Evolutionary conservation across 2,113 vertebrate genomes (phyloP).

Genomic region (Heterocephalus glaber): DNA sequence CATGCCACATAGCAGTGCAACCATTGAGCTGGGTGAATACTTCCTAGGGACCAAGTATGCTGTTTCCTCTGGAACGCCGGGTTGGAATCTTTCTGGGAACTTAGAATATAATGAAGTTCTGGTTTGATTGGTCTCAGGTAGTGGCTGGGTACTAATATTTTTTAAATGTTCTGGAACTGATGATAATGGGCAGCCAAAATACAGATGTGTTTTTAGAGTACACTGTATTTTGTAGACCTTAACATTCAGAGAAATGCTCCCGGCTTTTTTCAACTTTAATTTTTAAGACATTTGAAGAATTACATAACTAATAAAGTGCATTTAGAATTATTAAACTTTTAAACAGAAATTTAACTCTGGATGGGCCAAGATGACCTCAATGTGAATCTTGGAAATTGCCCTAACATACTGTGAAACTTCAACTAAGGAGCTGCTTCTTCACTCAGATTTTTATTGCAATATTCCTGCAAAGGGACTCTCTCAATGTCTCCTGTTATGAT

Average conservation of each 20-base stretch:
- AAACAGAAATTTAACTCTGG: not conserved
- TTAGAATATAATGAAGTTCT: not conserved
- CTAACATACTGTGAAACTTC: not conserved
- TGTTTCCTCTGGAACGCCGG: not conserved
- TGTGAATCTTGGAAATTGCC: not conserved
- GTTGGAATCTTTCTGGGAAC: not conserved
- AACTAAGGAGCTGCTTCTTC: not conserved
- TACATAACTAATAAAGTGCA: conserved; percentile 14
- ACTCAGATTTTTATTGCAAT: not conserved
- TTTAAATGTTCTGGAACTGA: not conserved
- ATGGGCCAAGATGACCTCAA: not conserved
- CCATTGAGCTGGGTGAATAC: not conserved
- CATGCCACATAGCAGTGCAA: rapidly evolving
- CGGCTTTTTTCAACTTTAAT: not conserved
- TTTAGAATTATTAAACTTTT: not conserved
- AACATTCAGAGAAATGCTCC: not conserved
- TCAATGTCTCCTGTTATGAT: not conserved
- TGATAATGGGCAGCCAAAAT: not conserved
- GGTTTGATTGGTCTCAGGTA: not conserved
- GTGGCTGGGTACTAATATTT: not conserved
- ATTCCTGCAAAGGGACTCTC: not conserved
- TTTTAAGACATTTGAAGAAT: conserved; percentile 20
- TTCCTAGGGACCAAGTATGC: not conserved
- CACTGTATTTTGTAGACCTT: not conserved
- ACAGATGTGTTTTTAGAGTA: not conserved